Base-by-base conservation (phyloP, 1,140 invertebrate species). In the Platyscapa corneri region DNA sequence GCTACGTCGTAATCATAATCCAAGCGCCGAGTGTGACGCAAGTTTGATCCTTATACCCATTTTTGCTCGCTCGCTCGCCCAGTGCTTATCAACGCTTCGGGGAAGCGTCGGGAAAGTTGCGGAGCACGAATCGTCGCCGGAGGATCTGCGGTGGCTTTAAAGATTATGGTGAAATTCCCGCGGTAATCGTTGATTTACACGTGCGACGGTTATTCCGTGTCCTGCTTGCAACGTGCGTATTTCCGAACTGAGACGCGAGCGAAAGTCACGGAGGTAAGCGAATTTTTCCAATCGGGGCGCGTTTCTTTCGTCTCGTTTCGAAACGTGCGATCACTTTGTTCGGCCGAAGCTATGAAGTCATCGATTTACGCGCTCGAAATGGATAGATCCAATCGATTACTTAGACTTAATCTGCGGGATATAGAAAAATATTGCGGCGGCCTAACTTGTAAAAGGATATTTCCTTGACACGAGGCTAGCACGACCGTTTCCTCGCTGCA, bases 1-100 rank as follows among this genome's bases (percentile, higher is more conserved):
- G 49, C 42, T 75, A 37, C 39, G 3, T 32, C 65, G 65, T 72
- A 82, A 53, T 72, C 46, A 39, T 74, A 81, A 81, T 81, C 79
- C 27, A 46, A 81, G 56, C 65, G 65, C 53, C 30, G 14, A 23
- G 1, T 8, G 10, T 81, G 80, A 82, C 64, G 65, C 80, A 82
- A 72, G 42, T 49, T 27, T 18, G 56, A 80, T 46, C 23, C 78
- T 65, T 30, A 1, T 16, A 32, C 32, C 67, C 1, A 5, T 23
- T 72, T 16, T n/a, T n/a, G n/a, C n/a, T n/a, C n/a, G n/a, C 42
- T 46, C 42, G 42, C 6, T 46, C 6, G 42, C 23, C 23, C 34
- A 23, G 14, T 7, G 37, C 12, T 27, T 42, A 60, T 60, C 56
- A 3, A 27, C 23, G 56, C 23, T 60, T 60, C 56, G 56, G 56